Conservation (phyloP, 2,113 vertebrate genomes). For the Pyxicephalus adspersus region DNA sequence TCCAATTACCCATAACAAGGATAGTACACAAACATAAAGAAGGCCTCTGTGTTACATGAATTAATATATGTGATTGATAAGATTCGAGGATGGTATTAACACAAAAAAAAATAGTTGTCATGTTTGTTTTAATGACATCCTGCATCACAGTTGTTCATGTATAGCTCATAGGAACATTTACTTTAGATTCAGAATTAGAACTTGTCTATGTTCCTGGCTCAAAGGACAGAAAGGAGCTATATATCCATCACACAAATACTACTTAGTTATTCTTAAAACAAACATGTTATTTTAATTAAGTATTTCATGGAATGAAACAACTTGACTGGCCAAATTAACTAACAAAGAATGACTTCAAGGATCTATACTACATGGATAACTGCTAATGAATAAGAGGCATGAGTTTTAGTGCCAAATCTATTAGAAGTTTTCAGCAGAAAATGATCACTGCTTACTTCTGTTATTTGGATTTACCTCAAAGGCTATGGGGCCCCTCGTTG, state of each 20-base stretch:
- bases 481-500: too few species aligned
- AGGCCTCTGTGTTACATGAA: not conserved
- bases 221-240: not conserved
- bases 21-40: constrained; percentile 10
- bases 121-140: not conserved
- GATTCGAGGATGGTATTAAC: not conserved
- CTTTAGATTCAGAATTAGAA: too few species aligned
- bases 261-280: not conserved
- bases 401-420: too few species aligned
- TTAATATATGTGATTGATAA: not conserved
- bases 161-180: not conserved
- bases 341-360: not conserved
- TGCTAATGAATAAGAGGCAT: not conserved
- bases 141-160: not conserved
- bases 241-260: not conserved
- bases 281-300: not conserved
- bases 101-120: not conserved
- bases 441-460: too few species aligned
- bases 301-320: not conserved
- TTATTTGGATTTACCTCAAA: too few species aligned
- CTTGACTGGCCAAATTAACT: not conserved
- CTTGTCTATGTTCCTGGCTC: not conserved
- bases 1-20: constrained; percentile 29
- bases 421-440: too few species aligned
- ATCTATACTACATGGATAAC: not conserved